A percentile compares a stretch with the other conserved stretches of the same genome.
Conservation (phyloP, 1,140 invertebrate genomes). For the Bilobella aurantiaca region DNA sequence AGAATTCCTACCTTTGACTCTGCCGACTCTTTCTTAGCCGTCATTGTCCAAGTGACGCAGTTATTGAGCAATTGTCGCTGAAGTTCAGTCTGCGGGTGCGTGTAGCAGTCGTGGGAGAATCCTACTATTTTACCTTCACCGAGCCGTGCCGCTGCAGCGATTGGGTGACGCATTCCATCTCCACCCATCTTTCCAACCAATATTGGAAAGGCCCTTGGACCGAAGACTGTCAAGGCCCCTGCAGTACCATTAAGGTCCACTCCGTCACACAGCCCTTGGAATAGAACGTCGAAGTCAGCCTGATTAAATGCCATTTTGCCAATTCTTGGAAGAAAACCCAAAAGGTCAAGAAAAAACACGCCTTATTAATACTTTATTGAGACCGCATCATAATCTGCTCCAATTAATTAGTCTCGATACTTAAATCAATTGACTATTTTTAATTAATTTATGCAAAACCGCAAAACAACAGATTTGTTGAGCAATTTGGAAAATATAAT, state of each 20-base stretch:
- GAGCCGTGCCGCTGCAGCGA: background rate
- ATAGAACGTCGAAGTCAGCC: background rate
- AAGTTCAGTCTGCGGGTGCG: background rate
- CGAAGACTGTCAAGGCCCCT: background rate
- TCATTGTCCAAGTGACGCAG: background rate
- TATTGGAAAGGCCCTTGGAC: background rate
- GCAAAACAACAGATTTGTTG: no score
- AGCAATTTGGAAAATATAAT: no score
- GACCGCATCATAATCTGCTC: no score
- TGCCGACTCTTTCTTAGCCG: no score
- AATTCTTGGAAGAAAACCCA: no score
- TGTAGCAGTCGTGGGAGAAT: background rate
- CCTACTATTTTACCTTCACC: background rate
- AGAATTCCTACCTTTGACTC: no score
- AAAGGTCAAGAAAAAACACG: no score
- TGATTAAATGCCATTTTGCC: no score
- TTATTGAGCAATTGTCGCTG: background rate
- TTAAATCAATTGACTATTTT: no score
- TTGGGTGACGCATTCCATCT: background rate
- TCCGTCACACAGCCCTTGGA: background rate
- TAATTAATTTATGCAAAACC: no score
- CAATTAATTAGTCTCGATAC: no score
- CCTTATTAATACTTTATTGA: no score
- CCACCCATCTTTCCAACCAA: background rate
- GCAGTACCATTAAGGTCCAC: background rate